phyloP scores from a whole-genome alignment of 2,888 invertebrate species.

The Creontiades dilutus region DNA sequence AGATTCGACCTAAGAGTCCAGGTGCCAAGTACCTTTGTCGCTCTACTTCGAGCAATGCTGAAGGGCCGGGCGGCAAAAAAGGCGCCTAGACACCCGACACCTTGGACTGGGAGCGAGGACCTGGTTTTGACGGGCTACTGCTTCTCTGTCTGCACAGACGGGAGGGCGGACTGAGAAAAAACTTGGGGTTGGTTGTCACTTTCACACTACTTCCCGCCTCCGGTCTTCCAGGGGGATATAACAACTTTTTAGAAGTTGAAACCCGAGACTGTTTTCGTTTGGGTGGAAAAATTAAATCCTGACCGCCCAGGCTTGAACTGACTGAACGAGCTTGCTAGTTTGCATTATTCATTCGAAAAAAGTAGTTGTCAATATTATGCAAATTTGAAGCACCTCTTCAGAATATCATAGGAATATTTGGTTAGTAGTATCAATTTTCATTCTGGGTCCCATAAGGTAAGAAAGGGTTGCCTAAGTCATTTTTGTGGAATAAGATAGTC shows the following conservation, averaged over 20 bases:
- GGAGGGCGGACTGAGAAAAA: conserved; percentile 6
- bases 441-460: background rate
- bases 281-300: background rate
- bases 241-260: conserved; percentile 62
- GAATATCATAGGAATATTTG: background rate
- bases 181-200: conserved; percentile 50
- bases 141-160: background rate
- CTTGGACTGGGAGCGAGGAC: background rate
- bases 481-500: too few relatives aligned
- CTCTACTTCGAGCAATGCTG: background rate
- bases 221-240: conserved; percentile 43
- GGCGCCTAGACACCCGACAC: conserved; percentile 27
- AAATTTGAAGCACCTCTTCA: background rate
- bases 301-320: background rate
- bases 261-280: conserved; percentile 44
- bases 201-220: conserved; percentile 62
- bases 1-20: too few relatives aligned
- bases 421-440: conserved; percentile 1
- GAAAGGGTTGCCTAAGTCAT: background rate
- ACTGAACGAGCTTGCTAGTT: background rate
- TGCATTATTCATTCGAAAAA: background rate
- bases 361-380: background rate
- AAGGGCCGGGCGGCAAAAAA: conserved; percentile 13
- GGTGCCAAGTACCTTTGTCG: background rate
- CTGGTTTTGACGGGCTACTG: conserved; percentile 32